Evolutionary conservation across 92 coral and sea anemone species (phyloP), one percentile per base, ranked within the genome.

Genomic region (Montipora capitata): DNA sequence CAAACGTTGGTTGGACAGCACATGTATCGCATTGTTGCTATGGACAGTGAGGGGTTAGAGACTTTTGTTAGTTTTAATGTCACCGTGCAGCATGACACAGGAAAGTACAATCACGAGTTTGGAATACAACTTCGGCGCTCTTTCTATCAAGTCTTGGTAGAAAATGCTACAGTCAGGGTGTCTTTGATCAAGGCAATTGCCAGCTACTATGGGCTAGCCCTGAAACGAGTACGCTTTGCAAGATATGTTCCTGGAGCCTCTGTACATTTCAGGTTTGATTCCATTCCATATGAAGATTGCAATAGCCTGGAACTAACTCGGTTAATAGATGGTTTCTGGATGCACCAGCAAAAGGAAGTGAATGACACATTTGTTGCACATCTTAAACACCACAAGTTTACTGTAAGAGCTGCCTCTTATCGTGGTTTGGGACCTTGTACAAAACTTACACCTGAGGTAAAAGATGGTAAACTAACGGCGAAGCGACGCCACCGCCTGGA

Each of bases 191-290:
- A 90, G 10, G 73, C 87, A 35, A 86, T 95, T n/a, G 94, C 96
- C 12, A 67, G 67, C 12, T 88, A 90, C 76, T 93, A 87, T 80
- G 54, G 38, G 14, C 93, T 95, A 18, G 83, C 81, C 54, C 72
- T 83, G 16, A 62, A 81, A n/a, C 83, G 76, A 41, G 89, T 95
- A 13, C 96, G 96, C 18, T 90, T 95, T 16, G 83, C 62, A 12
- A 81, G 62, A 12, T 76, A 63, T 57, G 73, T 52, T 3, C 67
- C 27, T 9, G 92, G 85, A 16, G 85, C 91, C 8, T 81, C 76
- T 15, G 81, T 94, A 11, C 75, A 77, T 17, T 95, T 95, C 76
- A 93, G 89, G 58, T 87, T 95, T 74, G 96, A 91, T 45, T 92
- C 82, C 68, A 61, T 92, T 65, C 90, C 93, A 41, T 57, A 78